Percentiles rank a stretch among this genome's conserved stretches.
Conservation (phyloP, 2,797 vertebrate species). For the Pagetopsis macropterus region DNA sequence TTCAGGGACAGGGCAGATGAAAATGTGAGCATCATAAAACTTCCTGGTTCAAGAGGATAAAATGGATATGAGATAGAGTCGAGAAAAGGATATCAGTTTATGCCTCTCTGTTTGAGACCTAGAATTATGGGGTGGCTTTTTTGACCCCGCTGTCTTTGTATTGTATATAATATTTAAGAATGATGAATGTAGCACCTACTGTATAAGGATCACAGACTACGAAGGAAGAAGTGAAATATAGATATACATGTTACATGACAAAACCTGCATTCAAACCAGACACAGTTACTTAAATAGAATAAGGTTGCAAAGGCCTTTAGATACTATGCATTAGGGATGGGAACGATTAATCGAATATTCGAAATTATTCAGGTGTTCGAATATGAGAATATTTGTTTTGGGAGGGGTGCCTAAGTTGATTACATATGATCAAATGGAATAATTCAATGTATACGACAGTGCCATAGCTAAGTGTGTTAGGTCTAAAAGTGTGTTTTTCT, state of each 20-base stretch:
- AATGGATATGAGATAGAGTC: not conserved
- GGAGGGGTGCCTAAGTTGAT: too few species aligned
- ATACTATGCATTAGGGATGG: not conserved
- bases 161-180: not conserved
- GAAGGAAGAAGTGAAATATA: not conserved
- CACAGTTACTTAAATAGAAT: not conserved
- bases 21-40: conserved; percentile 5
- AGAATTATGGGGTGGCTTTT: not conserved
- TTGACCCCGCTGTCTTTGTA: not conserved
- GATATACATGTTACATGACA: not conserved
- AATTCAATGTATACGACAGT: too few species aligned
- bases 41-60: not conserved
- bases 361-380: too few species aligned
- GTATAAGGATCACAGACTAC: not conserved
- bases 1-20: conserved; percentile 5
- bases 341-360: too few species aligned
- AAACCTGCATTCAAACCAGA: not conserved
- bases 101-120: conserved; percentile 2
- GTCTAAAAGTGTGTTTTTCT: too few species aligned
- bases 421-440: too few species aligned
- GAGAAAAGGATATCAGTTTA: not conserved
- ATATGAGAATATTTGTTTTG: too few species aligned
- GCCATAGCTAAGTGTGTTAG: too few species aligned
- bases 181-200: not conserved
- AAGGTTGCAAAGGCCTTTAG: not conserved